phyloP scores from a whole-genome alignment of 1,140 invertebrate species.

The Lordiphosa clarofinis region DNA sequence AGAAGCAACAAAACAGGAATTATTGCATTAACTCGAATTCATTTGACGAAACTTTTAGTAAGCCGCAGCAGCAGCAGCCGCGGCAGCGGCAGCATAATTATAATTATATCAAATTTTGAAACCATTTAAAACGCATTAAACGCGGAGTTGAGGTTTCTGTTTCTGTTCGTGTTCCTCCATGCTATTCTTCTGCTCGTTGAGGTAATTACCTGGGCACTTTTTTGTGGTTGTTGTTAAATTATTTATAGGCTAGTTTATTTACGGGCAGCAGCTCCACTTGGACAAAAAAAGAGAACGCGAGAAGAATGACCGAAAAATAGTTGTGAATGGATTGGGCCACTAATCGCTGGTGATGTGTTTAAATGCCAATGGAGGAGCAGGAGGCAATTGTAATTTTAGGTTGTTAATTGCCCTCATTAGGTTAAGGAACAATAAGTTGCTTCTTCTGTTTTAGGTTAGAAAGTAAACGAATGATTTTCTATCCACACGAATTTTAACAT shows the following conservation, averaged over 20 bases:
- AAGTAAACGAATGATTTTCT: too few species aligned
- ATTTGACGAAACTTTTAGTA: constrained; percentile 46
- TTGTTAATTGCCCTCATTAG: too few species aligned
- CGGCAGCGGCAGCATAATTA: constrained; percentile 63
- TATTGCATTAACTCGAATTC: constrained; percentile 58
- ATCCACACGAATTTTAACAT: too few species aligned
- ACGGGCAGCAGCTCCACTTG: constrained; percentile 10
- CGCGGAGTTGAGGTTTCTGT: constrained; percentile 22
- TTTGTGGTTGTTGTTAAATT: constrained; percentile 56
- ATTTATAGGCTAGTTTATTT: constrained; percentile 71
- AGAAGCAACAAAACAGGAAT: constrained; percentile 37
- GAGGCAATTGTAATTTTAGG: too few species aligned
- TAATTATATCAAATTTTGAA: constrained; percentile 77
- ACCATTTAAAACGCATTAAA: constrained; percentile 78
- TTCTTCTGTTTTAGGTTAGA: too few species aligned
- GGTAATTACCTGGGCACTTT: constrained; percentile 60
- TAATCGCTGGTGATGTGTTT: too few species aligned
- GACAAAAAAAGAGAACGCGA: constrained; percentile 23
- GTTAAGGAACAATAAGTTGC: too few species aligned
- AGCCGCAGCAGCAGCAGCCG: too few species aligned
- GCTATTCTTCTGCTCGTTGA: constrained; percentile 8
- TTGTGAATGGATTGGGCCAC: background rate
- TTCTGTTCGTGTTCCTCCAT: background rate
- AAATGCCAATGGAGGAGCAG: too few species aligned
- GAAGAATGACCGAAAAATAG: constrained; percentile 35